Base-by-base conservation (phyloP, 2,797 vertebrate genomes). In the Sparidentex hasta region DNA sequence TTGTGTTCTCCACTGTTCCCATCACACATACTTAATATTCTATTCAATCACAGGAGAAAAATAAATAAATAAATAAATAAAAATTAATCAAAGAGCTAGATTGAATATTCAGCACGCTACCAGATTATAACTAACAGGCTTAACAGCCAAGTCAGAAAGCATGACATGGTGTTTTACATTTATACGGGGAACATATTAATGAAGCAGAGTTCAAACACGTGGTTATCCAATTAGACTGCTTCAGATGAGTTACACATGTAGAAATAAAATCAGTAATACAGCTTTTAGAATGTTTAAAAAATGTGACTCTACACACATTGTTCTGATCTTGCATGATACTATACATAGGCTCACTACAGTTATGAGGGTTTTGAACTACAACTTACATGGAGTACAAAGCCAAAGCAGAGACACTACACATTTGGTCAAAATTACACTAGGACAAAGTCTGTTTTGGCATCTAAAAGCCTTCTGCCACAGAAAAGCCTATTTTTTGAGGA, bases 41-140 rank as follows among this genome's bases (percentile, higher is more conserved):
- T 17, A 52, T 38, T 67, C n/a, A 68, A 23, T n/a, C 20, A 23
- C n/a, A 11, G 57, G 46, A n/a, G n/a, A n/a, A n/a, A n/a, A n/a
- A n/a, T n/a, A n/a, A n/a, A n/a, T n/a, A n/a, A n/a, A n/a, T n/a
- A n/a, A n/a, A n/a, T n/a, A n/a, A n/a, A n/a, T n/a, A n/a, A n/a
- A n/a, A 72, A 55, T 50, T 56, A 46, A 51, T 23, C 14, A 50
- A 21, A 43, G 50, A 67, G 9, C 13, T 58, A 67, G 16, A 61
- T 16, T 50, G 44, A 69, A 70, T 75, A 52, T 71, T 71, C 41
- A 71, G n/a, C 48, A 33, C 33, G 12, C 18, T 63, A 33, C 25
- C 33, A 69, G 58, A 69, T 71, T 59, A 76, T 65, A 13, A 13
- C 74, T 85, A 82, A 80, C 62, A 69, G 69, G 75, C 63, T 81